These are phyloP conservation scores for Noctua janthe DNA, from an alignment of 2,888 invertebrate genomes.

Conservation along the genomic window DNA sequence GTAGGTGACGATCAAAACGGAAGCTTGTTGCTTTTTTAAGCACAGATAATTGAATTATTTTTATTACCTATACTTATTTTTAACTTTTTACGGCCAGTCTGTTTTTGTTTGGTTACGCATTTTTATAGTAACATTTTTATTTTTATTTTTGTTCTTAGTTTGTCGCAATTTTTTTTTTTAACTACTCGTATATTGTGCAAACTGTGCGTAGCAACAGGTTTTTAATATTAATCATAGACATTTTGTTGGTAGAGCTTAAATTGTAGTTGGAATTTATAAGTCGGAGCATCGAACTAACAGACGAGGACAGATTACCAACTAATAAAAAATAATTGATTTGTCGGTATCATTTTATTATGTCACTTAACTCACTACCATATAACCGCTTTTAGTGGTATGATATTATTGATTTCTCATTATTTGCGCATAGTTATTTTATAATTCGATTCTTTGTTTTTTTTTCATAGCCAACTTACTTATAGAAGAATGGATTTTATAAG, in stretches of 20 bases:
- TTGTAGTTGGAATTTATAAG: not conserved
- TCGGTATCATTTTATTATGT: not conserved
- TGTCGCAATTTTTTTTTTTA: not conserved
- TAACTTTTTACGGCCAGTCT: not conserved
- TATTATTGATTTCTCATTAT: too few species aligned
- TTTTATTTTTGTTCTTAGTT: not conserved
- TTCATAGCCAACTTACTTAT: too few species aligned
- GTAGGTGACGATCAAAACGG: slow-evolving; percentile 1
- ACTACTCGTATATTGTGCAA: not conserved
- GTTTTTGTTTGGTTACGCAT: not conserved
- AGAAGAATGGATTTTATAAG: too few species aligned
- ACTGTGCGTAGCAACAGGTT: not conserved
- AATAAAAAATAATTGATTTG: not conserved
- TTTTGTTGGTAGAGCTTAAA: not conserved
- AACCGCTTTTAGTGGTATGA: too few species aligned
- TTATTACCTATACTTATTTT: not conserved
- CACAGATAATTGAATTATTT: not conserved
- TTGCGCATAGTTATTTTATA: too few species aligned
- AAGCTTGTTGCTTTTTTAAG: not conserved
- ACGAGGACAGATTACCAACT: not conserved
- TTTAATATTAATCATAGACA: not conserved
- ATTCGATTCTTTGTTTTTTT: too few species aligned
- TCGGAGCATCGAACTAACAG: not conserved
- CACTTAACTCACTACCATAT: not conserved
- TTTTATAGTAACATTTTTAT: not conserved